phyloP scores from a whole-genome alignment of 2,113 vertebrate species.

The Orycteropus afer region DNA sequence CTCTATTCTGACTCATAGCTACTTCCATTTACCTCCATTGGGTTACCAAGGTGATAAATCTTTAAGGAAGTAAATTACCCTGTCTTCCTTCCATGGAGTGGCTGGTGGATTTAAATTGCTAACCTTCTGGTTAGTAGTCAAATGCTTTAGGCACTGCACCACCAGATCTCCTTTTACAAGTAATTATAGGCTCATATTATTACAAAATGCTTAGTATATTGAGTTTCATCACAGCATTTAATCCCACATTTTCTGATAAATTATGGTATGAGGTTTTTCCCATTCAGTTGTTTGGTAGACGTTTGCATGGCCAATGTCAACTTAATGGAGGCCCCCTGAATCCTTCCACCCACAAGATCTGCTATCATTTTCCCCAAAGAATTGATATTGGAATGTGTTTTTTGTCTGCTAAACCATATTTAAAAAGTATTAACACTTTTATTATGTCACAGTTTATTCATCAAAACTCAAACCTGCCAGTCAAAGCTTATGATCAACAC shows the following conservation, averaged over 20 bases:
- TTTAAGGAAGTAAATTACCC: too few species aligned
- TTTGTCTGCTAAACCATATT: background rate
- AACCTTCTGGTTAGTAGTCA: too few species aligned
- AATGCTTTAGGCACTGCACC: too few species aligned
- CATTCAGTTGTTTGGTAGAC: background rate
- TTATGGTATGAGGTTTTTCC: background rate
- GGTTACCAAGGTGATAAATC: too few species aligned
- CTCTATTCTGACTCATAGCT: too few species aligned
- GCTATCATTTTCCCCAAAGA: background rate
- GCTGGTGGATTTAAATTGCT: too few species aligned
- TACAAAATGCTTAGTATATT: rapidly evolving
- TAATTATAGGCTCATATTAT: rapidly evolving
- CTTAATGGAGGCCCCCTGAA: rapidly evolving
- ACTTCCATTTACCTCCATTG: too few species aligned
- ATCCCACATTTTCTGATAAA: rapidly evolving
- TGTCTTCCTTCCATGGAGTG: too few species aligned
- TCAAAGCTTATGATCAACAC: background rate
- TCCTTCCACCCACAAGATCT: background rate
- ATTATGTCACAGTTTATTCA: conserved; percentile 51
- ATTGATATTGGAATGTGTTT: background rate
- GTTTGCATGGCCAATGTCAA: rapidly evolving
- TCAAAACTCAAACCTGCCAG: background rate
- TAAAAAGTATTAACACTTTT: conserved; percentile 15
- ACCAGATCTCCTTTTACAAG: too few species aligned
- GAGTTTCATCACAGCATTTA: background rate